Evolutionary conservation across 2,113 vertebrate genomes (phyloP), one percentile per base, ranked within the genome.

Genomic region (Brienomyrus longianalis): DNA sequence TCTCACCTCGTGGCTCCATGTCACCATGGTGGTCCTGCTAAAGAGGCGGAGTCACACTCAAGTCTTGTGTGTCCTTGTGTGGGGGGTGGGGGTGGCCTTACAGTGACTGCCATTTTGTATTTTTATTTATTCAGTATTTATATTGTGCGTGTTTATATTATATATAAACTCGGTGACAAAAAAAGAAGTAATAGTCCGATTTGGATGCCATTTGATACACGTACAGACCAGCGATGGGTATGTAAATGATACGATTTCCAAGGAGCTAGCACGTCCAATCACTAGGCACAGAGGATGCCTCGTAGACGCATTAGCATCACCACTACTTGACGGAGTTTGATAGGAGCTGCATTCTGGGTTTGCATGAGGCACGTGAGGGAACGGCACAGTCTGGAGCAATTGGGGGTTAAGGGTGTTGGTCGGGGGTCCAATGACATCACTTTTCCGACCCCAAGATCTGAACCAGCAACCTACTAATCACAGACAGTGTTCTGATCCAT

Each of bases 1-100:
- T 77, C 88, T 91, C 90, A 89, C 21, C 13, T 56, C 43, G 39
- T 45, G 39, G 11, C n/a, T 31, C n/a, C 47, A 47, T 31, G 88
- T n/a, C 62, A 11, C 62, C 3, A 9, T 66, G 62, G 10, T 66
- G 62, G 11, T 66, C 9, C n/a, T 3, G 62, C 10, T 66, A n/a
- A 66, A 27, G 23, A n/a, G 62, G n/a, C 3, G 3, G n/a, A 15
- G 62, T 70, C 62, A 31, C 9, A 27, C 62, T 70, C 62, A 13
- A n/a, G 62, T 10, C 62, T 70, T 31, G 27, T 70, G 62, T 11
- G n/a, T 13, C 62, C 62, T 70, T 13, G 62, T 3, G 10, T 11
- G 1, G 62, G n/a, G 9, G 23, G n/a, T 10, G 62, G 21, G 21
- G 9, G 62, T 10, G 9, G 9, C n/a, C 59, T 66, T 10, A 27